Percentiles rank a stretch among this genome's conserved stretches.
Conservation (phyloP, 1,140 invertebrate genomes). For the Homalodisca vitripennis region DNA sequence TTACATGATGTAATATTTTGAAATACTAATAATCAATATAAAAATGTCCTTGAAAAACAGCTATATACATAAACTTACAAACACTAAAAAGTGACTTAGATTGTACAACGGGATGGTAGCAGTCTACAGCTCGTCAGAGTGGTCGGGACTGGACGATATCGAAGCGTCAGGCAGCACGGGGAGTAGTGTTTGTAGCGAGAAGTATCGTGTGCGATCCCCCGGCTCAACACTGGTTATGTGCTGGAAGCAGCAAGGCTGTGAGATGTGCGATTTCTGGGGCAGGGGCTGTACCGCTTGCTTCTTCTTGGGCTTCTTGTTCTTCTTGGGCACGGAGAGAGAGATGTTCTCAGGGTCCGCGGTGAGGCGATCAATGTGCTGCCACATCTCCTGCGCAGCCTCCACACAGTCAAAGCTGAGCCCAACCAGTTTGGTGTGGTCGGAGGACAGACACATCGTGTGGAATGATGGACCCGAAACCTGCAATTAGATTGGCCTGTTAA, state of each 20-base stretch:
- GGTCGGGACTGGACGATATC: slow-evolving; percentile 38
- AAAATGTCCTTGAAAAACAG: background rate
- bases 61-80: slow-evolving; percentile 16
- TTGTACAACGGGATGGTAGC: slow-evolving; percentile 5
- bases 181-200: slow-evolving; percentile 62
- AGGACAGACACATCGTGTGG: slow-evolving; percentile 80
- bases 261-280: slow-evolving; percentile 80
- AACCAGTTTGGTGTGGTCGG: slow-evolving; percentile 60
- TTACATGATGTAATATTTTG: background rate
- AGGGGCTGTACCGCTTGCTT: slow-evolving; percentile 52
- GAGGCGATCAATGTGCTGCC: slow-evolving; percentile 64
- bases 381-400: slow-evolving; percentile 70
- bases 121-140: slow-evolving; percentile 19
- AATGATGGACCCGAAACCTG: slow-evolving; percentile 64
- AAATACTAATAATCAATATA: background rate
- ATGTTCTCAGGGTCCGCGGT: slow-evolving; percentile 80
- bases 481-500: no score
- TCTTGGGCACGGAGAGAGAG: slow-evolving; percentile 65
- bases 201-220: slow-evolving; percentile 63
- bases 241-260: slow-evolving; percentile 82
- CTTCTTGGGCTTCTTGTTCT: slow-evolving; percentile 57
- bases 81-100: slow-evolving; percentile 22
- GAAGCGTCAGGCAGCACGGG: slow-evolving; percentile 46
- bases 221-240: slow-evolving; percentile 79
- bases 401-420: slow-evolving; percentile 67